Evolutionary conservation across 2,888 invertebrate genomes (phyloP), one percentile per base, ranked within the genome.

Genomic region (Oligia latruncula): DNA sequence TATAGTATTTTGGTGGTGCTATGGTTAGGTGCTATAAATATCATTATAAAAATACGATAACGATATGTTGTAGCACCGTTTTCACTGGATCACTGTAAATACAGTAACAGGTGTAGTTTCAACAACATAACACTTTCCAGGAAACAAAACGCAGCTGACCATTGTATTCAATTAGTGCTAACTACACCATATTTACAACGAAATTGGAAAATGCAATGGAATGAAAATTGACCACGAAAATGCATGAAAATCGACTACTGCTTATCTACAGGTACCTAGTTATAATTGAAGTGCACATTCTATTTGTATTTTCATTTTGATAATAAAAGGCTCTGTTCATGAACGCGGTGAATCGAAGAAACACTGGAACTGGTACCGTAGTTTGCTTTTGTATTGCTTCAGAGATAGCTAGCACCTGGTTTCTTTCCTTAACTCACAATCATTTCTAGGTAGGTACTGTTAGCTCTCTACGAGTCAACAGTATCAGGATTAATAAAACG

Each of bases 271-370:
- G 17, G 6, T 49, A 55, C 20, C n/a, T 79, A 74, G 73, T 82
- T 84, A 71, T 83, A 62, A 71, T 60, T 43, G 76, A 68, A 75
- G 23, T 81, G 67, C 20, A 76, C 81, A 76, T 76, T 81, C 35
- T 81, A 71, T 85, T 84, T 84, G 49, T 23, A 76, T 68, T 84
- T 71, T 68, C 62, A 11, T 84, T 74, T 67, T 75, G 1, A 67
- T 71, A 49, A 43, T 64, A 64, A 72, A 66, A 71, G 68, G 15
- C 66, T 84, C 9, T 49, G 40, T 74, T 58, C n/a, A 40, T 49
- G 81, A 58, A 75, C 4, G 58, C 71, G 67, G 49, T 58, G 81
- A 81, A 64, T 67, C 64, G 67, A 71, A 58, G 35, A 68, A 81
- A 60, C 8, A 35, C 17, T 65, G 65, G 40, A 62, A 78, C 17